phyloP scores from a whole-genome alignment of 2,888 invertebrate species.

The Microchrysa polita region DNA sequence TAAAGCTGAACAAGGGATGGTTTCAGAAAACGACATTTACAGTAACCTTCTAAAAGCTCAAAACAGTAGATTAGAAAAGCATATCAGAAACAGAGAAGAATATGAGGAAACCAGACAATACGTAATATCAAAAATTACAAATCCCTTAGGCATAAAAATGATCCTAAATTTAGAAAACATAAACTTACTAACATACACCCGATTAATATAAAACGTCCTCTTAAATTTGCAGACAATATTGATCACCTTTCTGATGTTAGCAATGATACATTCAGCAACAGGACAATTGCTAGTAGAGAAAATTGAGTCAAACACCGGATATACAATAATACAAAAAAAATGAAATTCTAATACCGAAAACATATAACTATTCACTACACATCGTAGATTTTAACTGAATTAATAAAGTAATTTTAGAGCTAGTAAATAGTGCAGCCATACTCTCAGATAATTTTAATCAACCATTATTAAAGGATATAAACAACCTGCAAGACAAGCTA shows the following conservation, averaged over 20 bases:
- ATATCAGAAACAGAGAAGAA: constrained; percentile 14
- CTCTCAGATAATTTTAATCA: neutral
- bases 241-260: neutral
- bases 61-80: constrained; percentile 23
- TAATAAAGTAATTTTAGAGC: neutral
- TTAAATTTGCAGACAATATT: constrained; percentile 26
- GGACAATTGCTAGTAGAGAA: constrained; percentile 7
- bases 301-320: constrained; percentile 4
- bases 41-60: constrained; percentile 28
- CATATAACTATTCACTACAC: neutral
- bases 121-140: constrained; percentile 30
- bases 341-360: constrained; percentile 3
- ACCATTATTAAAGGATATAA: constrained; percentile 23
- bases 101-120: constrained; percentile 26
- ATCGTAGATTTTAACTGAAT: neutral
- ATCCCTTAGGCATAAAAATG: constrained; percentile 31
- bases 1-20: constrained; percentile 25
- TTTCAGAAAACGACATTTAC: constrained; percentile 14
- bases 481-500: constrained; percentile 3
- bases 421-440: neutral
- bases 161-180: constrained; percentile 37
- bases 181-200: neutral
- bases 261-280: neutral
- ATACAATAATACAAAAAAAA: constrained; percentile 1
- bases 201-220: constrained; percentile 34